Conservation (phyloP, 2,888 invertebrate genomes). For the Cosmorhoe ocellata region DNA sequence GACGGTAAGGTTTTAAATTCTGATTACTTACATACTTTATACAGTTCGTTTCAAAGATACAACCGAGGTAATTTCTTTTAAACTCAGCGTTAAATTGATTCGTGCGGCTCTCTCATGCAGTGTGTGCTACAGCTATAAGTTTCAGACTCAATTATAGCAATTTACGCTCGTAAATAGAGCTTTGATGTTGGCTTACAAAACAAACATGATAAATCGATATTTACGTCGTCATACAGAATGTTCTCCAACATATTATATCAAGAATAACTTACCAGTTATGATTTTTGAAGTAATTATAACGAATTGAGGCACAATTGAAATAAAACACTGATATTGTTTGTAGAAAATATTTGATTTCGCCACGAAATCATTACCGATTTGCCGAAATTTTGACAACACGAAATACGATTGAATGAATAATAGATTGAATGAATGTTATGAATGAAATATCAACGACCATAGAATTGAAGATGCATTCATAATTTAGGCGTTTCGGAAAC, state of each 20-base stretch:
- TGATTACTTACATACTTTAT: no score
- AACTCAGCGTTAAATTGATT: neutral
- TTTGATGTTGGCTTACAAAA: slow-evolving; percentile 6
- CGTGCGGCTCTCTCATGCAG: no score
- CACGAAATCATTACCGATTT: slow-evolving; percentile 29
- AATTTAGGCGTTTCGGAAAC: neutral
- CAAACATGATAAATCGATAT: slow-evolving; percentile 22
- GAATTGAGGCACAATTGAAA: slow-evolving; percentile 1
- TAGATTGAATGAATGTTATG: neutral
- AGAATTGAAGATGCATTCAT: neutral
- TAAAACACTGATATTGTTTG: neutral
- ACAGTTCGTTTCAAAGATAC: neutral
- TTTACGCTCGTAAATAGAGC: neutral
- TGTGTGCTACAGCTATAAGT: no score
- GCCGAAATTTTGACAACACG: slow-evolving; percentile 15
- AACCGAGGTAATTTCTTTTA: neutral
- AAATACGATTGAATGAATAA: slow-evolving; percentile 2
- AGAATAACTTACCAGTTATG: slow-evolving; percentile 7
- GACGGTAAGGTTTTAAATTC: no score
- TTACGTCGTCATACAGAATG: neutral
- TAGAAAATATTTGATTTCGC: slow-evolving; percentile 23
- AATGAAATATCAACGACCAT: neutral
- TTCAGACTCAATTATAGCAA: neutral
- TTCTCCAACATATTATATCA: neutral
- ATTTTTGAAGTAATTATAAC: slow-evolving; percentile 2